Conservation (phyloP, 2,797 vertebrate genomes). For the Eulemur coronatus region DNA sequence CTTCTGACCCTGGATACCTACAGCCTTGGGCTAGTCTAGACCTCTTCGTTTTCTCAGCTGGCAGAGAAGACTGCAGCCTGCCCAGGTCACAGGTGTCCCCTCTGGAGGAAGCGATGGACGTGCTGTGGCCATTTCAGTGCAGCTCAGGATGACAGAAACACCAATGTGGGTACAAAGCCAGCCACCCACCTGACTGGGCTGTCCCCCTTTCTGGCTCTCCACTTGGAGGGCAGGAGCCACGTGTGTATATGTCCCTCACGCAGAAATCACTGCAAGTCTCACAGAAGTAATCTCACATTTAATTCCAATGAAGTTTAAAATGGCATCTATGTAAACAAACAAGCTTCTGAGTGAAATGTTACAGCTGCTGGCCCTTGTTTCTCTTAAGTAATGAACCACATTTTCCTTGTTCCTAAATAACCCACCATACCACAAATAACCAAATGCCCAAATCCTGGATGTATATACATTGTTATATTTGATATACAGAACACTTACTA, state of each 20-base stretch:
- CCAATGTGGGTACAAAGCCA: accelerated
- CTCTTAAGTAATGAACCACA: background rate
- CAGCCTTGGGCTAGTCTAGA: background rate
- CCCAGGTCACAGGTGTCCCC: background rate
- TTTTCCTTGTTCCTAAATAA: background rate
- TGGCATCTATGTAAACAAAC: background rate
- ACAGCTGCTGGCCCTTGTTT: background rate
- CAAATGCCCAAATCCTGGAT: background rate
- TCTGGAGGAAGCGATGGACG: no score
- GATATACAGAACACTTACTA: accelerated
- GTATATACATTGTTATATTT: accelerated
- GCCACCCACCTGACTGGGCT: no score
- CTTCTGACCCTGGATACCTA: background rate
- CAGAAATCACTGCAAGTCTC: background rate
- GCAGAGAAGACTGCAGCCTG: background rate
- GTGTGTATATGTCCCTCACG: accelerated
- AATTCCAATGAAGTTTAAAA: background rate
- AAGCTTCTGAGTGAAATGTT: background rate
- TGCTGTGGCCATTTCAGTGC: background rate
- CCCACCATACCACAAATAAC: background rate
- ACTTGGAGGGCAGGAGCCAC: background rate
- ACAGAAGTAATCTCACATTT: constrained; percentile 5
- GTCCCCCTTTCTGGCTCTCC: background rate
- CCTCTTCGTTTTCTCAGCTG: background rate
- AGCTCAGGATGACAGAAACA: background rate